Evolutionary conservation across 1,140 invertebrate species (phyloP), one percentile per base, ranked within the genome.

Genomic region (Pectinophora gossypiella): DNA sequence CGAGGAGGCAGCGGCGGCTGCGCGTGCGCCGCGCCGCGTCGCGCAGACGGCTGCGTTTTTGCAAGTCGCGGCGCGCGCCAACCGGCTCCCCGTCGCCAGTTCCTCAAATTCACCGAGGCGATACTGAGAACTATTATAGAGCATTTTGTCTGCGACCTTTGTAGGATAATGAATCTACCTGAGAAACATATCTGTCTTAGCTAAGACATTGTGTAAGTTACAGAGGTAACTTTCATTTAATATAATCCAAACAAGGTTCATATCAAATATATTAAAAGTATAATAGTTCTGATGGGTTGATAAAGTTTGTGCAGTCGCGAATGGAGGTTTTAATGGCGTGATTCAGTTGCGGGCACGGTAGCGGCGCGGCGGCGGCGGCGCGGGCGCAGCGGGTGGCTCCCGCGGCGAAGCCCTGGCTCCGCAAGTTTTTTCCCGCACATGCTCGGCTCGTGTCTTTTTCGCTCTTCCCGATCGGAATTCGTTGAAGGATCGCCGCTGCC

Each of bases 371-470:
- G 56, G 64, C 51, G 23, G 54, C 48, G 53, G 48, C 18, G n/a
- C n/a, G n/a, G n/a, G n/a, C 66, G 51, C 53, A 63, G 76, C 73
- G 78, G 75, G 54, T 64, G 76, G 74, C 83, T 77, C 83, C 83
- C 77, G 80, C 72, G 52, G 81, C 50, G 82, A 54, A 49, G 63
- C 66, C 56, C 69, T 52, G 63, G 72, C 68, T 59, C 54, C 63
- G 59, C 81, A 64, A 76, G 71, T 86, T 86, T 86, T 86, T 86
- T 71, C 56, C 60, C 44, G 40, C 65, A 67, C 68, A 80, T 81
- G 77, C 80, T 72, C 72, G 70, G 72, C 79, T 81, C 81, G 83
- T 86, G 83, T 85, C 76, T 80, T 86, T 84, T 84, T 85, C 79
- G 79, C 79, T 85, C 77, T 83, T 83, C 62, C 70, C 77, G 68